These are phyloP conservation scores for Caranx melampygus DNA, from an alignment of 2,113 vertebrate genomes.

Conservation along the genomic window DNA sequence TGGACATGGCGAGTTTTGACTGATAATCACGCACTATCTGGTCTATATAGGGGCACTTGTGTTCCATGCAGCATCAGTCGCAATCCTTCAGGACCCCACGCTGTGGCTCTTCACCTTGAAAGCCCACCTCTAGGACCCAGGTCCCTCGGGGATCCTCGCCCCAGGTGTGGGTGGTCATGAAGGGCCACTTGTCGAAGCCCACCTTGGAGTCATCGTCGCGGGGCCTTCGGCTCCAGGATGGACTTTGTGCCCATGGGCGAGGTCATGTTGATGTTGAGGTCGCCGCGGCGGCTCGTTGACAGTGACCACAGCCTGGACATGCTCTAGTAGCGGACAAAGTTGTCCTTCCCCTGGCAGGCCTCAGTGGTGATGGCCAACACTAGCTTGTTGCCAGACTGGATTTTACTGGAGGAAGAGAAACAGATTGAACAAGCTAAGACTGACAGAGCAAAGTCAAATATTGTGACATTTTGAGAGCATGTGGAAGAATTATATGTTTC, in stretches of 20 bases:
- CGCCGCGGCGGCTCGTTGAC: constrained; percentile 94
- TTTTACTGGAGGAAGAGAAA: constrained; percentile 85
- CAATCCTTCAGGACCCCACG: constrained; percentile 94
- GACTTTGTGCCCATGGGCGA: constrained; percentile 99
- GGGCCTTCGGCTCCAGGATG: constrained; percentile 93
- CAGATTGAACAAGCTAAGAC: constrained; percentile 4
- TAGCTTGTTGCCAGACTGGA: constrained; percentile 90
- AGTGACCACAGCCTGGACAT: constrained; percentile 96
- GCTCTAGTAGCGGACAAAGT: constrained; percentile 98
- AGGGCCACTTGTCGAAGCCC: constrained; percentile 99
- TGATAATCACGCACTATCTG: constrained; percentile 98
- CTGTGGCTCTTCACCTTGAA: constrained; percentile 88
- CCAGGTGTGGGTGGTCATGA: constrained; percentile 99
- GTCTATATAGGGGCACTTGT: constrained; percentile 99
- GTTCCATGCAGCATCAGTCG: constrained; percentile 99
- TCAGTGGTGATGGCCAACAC: constrained; percentile 89
- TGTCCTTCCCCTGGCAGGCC: constrained; percentile 95
- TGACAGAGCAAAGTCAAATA: neutral
- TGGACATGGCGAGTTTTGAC: constrained; percentile 99
- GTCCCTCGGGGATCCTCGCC: constrained; percentile 97
- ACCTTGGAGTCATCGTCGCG: constrained; percentile 96
- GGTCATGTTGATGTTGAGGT: constrained; percentile 98
- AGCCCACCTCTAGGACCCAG: constrained; percentile 95
- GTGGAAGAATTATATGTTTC: neutral
- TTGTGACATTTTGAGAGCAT: neutral